Percentiles rank a stretch among this genome's conserved stretches.
phyloP scores from a whole-genome alignment of 2,113 vertebrate species.

The Rostratula benghalensis region DNA sequence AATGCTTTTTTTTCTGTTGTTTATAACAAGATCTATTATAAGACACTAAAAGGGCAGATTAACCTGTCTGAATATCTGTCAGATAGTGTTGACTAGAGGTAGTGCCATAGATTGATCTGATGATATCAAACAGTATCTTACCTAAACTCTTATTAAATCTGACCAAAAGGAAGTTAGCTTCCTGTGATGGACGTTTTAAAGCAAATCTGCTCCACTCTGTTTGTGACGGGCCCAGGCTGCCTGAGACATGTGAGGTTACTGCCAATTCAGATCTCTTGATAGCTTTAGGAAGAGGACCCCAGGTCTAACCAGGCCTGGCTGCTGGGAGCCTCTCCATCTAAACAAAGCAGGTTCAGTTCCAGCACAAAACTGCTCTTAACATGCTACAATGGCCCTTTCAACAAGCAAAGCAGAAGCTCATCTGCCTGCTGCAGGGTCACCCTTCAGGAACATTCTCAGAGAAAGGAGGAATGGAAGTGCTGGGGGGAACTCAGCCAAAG shows the following conservation, averaged over 20 bases:
- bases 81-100: not conserved
- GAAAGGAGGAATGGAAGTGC: not conserved
- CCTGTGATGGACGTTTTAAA: not conserved
- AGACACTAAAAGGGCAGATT: not conserved
- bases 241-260: not conserved
- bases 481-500: not conserved
- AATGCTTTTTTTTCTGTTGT: not conserved
- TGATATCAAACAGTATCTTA: not conserved
- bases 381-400: not conserved
- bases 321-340: not conserved
- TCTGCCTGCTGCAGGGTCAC: accelerated
- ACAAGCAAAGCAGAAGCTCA: accelerated
- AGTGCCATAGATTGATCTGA: accelerated
- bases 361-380: not conserved
- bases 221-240: not conserved
- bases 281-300: not conserved
- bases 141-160: not conserved
- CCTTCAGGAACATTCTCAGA: accelerated
- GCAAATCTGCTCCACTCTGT: not conserved
- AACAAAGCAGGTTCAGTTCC: not conserved
- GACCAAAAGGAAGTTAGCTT: not conserved
- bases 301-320: not conserved
- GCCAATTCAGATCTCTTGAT: not conserved
- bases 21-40: not conserved
- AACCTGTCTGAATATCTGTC: not conserved